Conservation (phyloP, 2,888 invertebrate genomes). For the Cheilosia vulpina region DNA sequence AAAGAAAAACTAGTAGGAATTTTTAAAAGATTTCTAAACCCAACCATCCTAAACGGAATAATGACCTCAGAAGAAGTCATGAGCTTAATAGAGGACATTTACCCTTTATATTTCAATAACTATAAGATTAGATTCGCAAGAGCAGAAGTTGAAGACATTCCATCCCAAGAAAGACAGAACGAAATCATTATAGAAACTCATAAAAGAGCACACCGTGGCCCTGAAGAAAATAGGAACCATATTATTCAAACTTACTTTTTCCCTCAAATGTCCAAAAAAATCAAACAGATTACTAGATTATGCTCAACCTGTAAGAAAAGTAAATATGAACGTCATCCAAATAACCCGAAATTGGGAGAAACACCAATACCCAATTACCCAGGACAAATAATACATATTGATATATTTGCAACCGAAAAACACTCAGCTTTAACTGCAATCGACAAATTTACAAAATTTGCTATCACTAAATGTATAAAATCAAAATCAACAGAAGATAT, state of each 20-base stretch:
- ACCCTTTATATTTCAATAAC: slow-evolving; percentile 45
- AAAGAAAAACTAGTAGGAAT: slow-evolving; percentile 35
- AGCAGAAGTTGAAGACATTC: slow-evolving; percentile 48
- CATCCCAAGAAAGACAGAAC: slow-evolving; percentile 46
- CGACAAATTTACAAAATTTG: slow-evolving; percentile 42
- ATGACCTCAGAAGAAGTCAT: slow-evolving; percentile 50
- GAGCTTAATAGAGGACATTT: slow-evolving; percentile 60
- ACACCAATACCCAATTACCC: slow-evolving; percentile 35
- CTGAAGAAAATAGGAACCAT: too few relatives aligned
- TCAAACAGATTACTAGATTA: slow-evolving; percentile 25
- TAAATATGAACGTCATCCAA: slow-evolving; percentile 41
- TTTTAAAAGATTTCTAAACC: slow-evolving; percentile 48
- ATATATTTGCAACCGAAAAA: slow-evolving; percentile 37
- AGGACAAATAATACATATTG: slow-evolving; percentile 41
- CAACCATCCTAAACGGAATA: slow-evolving; percentile 50
- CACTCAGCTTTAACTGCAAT: slow-evolving; percentile 30
- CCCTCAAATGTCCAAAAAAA: slow-evolving; percentile 46
- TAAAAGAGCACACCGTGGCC: too few relatives aligned
- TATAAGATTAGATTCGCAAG: slow-evolving; percentile 58
- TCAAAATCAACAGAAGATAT: slow-evolving; percentile 35
- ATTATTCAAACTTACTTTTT: too few relatives aligned
- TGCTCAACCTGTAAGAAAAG: slow-evolving; percentile 26
- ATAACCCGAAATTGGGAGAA: slow-evolving; percentile 21
- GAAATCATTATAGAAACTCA: slow-evolving; percentile 55
- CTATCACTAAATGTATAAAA: slow-evolving; percentile 23